Evolutionary conservation across 2,888 invertebrate genomes (phyloP).

Genomic region (Anticlea derivata): DNA sequence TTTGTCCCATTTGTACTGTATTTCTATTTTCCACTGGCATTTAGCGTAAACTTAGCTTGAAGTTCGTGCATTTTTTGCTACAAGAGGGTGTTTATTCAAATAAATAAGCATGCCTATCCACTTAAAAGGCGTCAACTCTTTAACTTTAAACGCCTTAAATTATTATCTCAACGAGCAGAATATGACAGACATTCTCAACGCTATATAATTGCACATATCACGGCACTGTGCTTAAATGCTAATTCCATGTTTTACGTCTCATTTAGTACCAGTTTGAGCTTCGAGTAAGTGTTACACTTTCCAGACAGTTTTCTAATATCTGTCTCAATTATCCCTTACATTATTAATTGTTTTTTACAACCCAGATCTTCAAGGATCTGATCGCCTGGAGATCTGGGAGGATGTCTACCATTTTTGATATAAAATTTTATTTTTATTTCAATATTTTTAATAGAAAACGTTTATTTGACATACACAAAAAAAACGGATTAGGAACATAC

Average conservation of each 20-base stretch:
- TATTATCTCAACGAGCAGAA: constrained; percentile 24
- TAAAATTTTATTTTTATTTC: no score
- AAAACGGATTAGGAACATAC: no score
- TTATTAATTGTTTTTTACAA: not conserved
- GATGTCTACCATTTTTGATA: no score
- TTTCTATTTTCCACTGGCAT: no score
- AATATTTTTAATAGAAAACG: no score
- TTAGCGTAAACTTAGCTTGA: no score
- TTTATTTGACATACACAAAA: no score
- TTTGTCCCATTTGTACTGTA: no score
- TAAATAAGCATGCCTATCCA: constrained; percentile 10
- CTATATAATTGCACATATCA: constrained; percentile 35
- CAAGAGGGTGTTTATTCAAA: not conserved
- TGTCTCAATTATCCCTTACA: not conserved
- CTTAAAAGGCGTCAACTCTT: constrained; percentile 23
- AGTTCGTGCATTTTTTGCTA: no score
- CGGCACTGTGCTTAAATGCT: constrained; percentile 27
- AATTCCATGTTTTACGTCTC: constrained; percentile 28
- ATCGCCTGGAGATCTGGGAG: no score
- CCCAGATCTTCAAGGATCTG: no score
- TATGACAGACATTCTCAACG: constrained; percentile 31
- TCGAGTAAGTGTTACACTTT: constrained; percentile 32
- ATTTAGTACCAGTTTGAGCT: constrained; percentile 24
- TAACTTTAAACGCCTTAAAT: constrained; percentile 26
- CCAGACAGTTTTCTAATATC: not conserved